Evolutionary conservation across 2,888 invertebrate genomes (phyloP).

Genomic region (Gryllus longicercus): DNA sequence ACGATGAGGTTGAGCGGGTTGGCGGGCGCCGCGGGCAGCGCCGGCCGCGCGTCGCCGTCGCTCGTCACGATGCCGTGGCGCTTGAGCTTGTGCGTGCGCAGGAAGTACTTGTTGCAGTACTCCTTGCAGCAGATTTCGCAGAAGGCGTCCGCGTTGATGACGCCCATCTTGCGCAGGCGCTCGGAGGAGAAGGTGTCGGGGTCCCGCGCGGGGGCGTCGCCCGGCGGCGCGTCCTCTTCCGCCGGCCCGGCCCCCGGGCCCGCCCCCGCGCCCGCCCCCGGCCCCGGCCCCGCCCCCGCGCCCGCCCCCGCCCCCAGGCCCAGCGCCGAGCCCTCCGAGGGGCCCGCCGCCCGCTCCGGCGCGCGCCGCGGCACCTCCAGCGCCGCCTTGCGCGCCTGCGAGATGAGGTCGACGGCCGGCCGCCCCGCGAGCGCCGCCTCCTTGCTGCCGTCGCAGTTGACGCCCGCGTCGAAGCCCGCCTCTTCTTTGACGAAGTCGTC

Average conservation of each 20-base stretch:
- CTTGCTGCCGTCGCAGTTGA: slow-evolving; percentile 40
- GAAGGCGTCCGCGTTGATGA: slow-evolving; percentile 83
- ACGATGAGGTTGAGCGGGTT: slow-evolving; percentile 77
- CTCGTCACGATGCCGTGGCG: slow-evolving; percentile 78
- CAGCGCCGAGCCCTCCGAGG: not conserved
- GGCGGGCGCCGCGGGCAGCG: slow-evolving; percentile 53
- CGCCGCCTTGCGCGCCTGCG: slow-evolving; percentile 26
- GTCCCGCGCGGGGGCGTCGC: not conserved
- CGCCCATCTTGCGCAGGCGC: slow-evolving; percentile 71
- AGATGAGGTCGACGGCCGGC: slow-evolving; percentile 33
- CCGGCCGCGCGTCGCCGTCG: slow-evolving; percentile 51
- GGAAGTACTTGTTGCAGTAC: slow-evolving; percentile 89
- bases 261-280: not conserved
- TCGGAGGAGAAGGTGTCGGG: slow-evolving; percentile 61
- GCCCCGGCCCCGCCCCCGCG: too few relatives aligned
- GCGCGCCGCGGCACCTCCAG: slow-evolving; percentile 21
- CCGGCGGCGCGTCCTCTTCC: slow-evolving; percentile 27
- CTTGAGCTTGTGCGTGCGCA: slow-evolving; percentile 87
- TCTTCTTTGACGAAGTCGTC: too few relatives aligned
- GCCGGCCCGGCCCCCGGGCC: not conserved
- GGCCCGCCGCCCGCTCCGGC: too few relatives aligned
- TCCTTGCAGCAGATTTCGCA: slow-evolving; percentile 91
- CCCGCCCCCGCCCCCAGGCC: too few relatives aligned
- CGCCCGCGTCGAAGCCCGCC: too few relatives aligned
- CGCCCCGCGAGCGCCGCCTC: slow-evolving; percentile 38